Base-by-base conservation (phyloP, 2,888 invertebrate genomes). In the Napeogenes inachia region DNA sequence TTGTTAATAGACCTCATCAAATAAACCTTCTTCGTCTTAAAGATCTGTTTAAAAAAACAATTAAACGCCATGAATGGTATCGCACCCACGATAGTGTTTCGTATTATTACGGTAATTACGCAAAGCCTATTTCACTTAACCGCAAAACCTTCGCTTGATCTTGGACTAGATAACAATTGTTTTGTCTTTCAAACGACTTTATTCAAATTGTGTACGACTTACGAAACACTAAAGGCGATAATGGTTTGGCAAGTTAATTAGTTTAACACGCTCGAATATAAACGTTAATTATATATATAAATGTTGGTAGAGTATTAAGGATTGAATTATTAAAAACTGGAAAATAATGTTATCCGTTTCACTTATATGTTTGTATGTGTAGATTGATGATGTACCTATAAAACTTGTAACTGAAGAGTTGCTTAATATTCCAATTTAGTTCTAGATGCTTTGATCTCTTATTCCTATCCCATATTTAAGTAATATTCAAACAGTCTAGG, bases 101-200 rank as follows among this genome's bases (percentile, higher is more conserved):
- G 33, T 54, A 42, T 13, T 54, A 60, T 61, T 58, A 57, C 58
- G 54, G 47, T 58, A 69, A 67, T 71, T 71, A 70, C 71, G 69
- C 65, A 71, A 73, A 68, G 64, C 56, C 63, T 60, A 66, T 69
- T 70, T 69, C 65, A 66, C 69, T 69, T 69, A 68, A 71, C 68
- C 68, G 67, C 69, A 62, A 69, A 72, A 70, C 78, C 79, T 79
- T 79, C 75, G 61, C 72, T 71, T 73, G 79, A 74, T 79, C 79
- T 79, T 79, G 79, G 75, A 74, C 79, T 76, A 73, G 71, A 75
- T 76, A 75, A 72, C 71, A 70, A 71, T 72, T 71, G 71, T 74
- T 74, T 73, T 73, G 68, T 73, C 71, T 71, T 71, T 71, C 67
- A 59, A 45, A 61, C 61, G 56, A 62, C 58, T 46, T 57, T 56